Evolutionary conservation across 2,113 vertebrate genomes (phyloP), one percentile per base, ranked within the genome.

Genomic region (Cephalopterus ornatus): DNA sequence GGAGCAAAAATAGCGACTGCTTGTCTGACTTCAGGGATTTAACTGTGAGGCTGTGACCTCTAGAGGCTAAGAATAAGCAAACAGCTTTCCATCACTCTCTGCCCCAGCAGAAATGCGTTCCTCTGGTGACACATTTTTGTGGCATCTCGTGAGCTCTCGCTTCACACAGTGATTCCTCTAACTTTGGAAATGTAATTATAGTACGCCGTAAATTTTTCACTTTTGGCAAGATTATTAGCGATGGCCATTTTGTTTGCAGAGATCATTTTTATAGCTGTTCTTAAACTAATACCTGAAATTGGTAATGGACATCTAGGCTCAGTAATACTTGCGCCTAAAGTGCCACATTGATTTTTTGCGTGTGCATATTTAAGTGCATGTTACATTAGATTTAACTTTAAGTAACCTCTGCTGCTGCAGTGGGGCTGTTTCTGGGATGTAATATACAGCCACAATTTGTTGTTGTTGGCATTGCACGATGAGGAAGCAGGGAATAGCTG

Each of bases 41-140:
- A 91, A 91, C 84, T 96, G 86, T 62, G 93, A 95, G 90, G 92
- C 81, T 88, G 70, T 93, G 93, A 95, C 95, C 89, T 94, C 94
- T 94, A 94, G 93, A 96, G 95, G 94, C 94, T 95, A 92, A 95
- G 94, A 96, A 93, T 95, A 94, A 92, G 71, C 73, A 88, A 93
- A 70, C 68, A 79, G 94, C 87, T 94, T 96, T 96, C 84, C 62
- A 77, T 93, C 84, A 35, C 50, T 76, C 82, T 47, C 63, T 80
- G 72, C 63, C 89, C 70, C 47, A 44, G 56, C 82, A 75, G 77
- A 89, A 74, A 23, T 20, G n/a, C 73, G 49, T 72, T 92, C 72
- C 33, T 78, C 63, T 53, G 52, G 56, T 74, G 91, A 61, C 65
- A 77, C 32, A 7, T 92, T 92, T 90, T 88, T 5, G 14, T 89